Base-by-base conservation (phyloP, 2,113 vertebrate species). In the Labeo rohita region DNA sequence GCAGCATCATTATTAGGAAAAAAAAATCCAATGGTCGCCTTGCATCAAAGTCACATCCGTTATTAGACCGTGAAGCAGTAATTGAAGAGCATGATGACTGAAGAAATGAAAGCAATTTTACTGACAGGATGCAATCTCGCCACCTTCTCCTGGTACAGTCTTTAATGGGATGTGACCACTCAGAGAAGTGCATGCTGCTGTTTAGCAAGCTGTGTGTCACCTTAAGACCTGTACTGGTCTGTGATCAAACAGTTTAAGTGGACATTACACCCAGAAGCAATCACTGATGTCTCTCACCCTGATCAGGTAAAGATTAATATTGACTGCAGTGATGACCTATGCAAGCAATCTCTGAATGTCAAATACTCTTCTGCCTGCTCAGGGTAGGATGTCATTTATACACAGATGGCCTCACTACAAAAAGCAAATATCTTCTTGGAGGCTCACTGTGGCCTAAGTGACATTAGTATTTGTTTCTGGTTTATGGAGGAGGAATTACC, bases 191-290 rank as follows among this genome's bases (percentile, higher is more conserved):
- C 90, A 85, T 86, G 79, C 84, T 91, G 68, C 88, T 86, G 73
- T 93, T 93, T 86, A 83, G 90, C 89, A 90, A 84, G 85, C 23
- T 77, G 83, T 77, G 76, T 89, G 90, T 80, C 90, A 95, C 93
- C 92, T 90, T 91, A 92, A 92, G 93, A 88, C 75, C 85, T 68
- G 23, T 84, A 81, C 87, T 84, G 66, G 87, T 86, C 78, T 80
- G 87, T 88, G 92, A 93, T 92, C 87, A 86, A 85, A 89, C 89
- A 82, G 89, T 89, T 87, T 88, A 90, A 86, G 90, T 90, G 91
- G 90, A 94, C 94, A 94, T 95, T 93, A 91, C 93, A 91, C 92
- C 93, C 92, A 92, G 65, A 76, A 91, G 91, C 92, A 92, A 93
- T 94, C 92, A 87, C 86, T 83, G 87, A 88, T 83, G 87, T 85